Base-by-base conservation (phyloP, 1,140 invertebrate species). In the Aporrectodea caliginosa region DNA sequence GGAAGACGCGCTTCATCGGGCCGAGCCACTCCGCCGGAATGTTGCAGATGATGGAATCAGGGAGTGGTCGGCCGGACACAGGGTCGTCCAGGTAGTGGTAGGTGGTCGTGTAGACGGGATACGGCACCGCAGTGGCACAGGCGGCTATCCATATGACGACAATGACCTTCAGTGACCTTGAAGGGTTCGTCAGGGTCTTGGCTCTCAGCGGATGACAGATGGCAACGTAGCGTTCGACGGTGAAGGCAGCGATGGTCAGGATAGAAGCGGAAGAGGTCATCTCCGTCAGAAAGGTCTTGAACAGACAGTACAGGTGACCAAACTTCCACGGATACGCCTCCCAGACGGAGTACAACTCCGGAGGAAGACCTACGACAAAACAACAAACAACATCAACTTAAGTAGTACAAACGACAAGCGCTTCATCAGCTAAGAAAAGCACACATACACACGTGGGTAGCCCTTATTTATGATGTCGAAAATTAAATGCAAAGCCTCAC, bases 241-340 rank as follows among this genome's bases (percentile, higher is more conserved):
- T 98, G 88, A 98, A 98, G 1, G 94, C 94, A 0, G 94, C 94
- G 73, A 97, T 96, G 2, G 94, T 96, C 71, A 98, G 90, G 0
- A 98, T 93, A 0, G 96, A 97, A 0, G 96, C 95, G 86, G 97
- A 96, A 0, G 94, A 94, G 0, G 95, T 96, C 1, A 93, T 95
- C 86, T 98, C 96, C 0, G 94, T 92, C 0, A 94, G 91, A 69
- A 96, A 90, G 0, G 94, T 93, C 79, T 94, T 92, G 32, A 95
- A 88, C 12, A 95, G 90, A 87, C 95, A 98, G 87, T 97, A 95
- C 0, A 90, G 89, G 80, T 94, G 92, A 0, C 95, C 95, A 83
- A 97, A 96, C 16, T 93, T 89, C 88, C 96, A 97, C 0, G 95
- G 94, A 88, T 94, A 94, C 75, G 92, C 92, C 75, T 92, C 93